Percentiles rank a stretch among this genome's conserved stretches.
phyloP scores from a whole-genome alignment of 2,888 invertebrate genomes.

The Pelosia muscerda region DNA sequence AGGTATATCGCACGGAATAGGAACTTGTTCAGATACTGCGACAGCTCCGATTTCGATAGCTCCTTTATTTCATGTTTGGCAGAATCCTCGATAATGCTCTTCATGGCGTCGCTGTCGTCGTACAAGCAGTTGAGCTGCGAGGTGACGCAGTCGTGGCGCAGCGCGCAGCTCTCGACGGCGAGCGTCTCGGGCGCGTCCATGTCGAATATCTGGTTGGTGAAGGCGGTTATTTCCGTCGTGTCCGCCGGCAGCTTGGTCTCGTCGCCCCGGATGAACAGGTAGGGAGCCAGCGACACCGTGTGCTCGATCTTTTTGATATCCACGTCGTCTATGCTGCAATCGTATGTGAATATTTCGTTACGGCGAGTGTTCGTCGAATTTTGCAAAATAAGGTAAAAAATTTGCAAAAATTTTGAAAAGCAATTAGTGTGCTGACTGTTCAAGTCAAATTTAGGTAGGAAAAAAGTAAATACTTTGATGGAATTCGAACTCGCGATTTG shows the following conservation, averaged over 20 bases:
- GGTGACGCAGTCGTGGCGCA: conserved; percentile 58
- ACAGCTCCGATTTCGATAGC: conserved; percentile 49
- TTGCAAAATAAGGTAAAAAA: no score
- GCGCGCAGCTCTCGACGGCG: conserved; percentile 48
- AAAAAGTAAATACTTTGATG: no score
- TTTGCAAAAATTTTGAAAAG: no score
- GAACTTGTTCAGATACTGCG: conserved; percentile 45
- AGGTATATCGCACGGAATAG: conserved; percentile 62
- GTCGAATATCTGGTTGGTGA: conserved; percentile 42
- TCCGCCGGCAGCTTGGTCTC: conserved; percentile 31
- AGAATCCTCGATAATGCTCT: conserved; percentile 43
- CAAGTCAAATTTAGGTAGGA: no score
- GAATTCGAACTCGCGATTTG: no score
- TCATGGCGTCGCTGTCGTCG: conserved; percentile 52
- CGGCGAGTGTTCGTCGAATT: neutral
- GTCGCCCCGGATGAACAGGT: conserved; percentile 45
- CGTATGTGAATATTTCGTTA: neutral
- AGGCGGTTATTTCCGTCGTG: conserved; percentile 35
- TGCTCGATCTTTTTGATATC: conserved; percentile 57
- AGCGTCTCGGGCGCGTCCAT: conserved; percentile 17
- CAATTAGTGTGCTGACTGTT: no score
- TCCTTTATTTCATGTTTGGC: conserved; percentile 36
- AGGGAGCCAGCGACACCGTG: conserved; percentile 59
- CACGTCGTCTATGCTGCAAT: conserved; percentile 55
- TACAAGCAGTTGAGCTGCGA: conserved; percentile 64